Base-by-base conservation (phyloP, 2,113 vertebrate species). In the Cavia porcellus region DNA sequence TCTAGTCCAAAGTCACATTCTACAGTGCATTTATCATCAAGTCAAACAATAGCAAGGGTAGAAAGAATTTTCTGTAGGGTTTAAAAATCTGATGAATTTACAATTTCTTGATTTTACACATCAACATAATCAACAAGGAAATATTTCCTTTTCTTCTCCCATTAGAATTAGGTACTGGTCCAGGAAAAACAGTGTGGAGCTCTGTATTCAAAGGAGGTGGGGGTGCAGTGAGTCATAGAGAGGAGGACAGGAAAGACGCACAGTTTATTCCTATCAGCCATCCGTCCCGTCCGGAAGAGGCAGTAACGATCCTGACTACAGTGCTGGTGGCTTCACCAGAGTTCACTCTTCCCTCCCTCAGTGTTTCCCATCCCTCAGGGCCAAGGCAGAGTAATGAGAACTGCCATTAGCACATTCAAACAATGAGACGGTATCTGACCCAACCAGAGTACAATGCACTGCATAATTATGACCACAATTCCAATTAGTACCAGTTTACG, bases 51-150 rank as follows among this genome's bases (percentile, higher is more conserved):
- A 90, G n/a, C 30, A 14, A 89, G 25, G 28, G 20, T 70, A 89
- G 17, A 80, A 85, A 96, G 32, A 74, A 81, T 55, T 75, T 89
- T 38, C 79, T 93, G 86, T 82, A 32, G 52, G 81, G 14, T 86
- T 92, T 81, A 50, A 32, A 75, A 59, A 64, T 85, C 30, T 62
- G 45, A 24, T 82, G 12, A 90, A 77, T 72, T 95, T 15, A 89
- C 22, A 87, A 52, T 90, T 96, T 97, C 62, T 87, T 96, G 38
- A 86, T 79, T 93, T 90, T 75, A 68, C 35, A 66, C 13, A 77
- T 13, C 42, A 81, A 55, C 59, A 86, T 87, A 88, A 92, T 52
- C 61, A 77, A 75, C 47, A 64, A 32, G 22, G 11, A 88, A 57
- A 79, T 88, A 15, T 59, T 66, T 96, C 35, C 50, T 94, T 70